Conservation (phyloP, 2,888 invertebrate species). For the Ptychoptera albimana region DNA sequence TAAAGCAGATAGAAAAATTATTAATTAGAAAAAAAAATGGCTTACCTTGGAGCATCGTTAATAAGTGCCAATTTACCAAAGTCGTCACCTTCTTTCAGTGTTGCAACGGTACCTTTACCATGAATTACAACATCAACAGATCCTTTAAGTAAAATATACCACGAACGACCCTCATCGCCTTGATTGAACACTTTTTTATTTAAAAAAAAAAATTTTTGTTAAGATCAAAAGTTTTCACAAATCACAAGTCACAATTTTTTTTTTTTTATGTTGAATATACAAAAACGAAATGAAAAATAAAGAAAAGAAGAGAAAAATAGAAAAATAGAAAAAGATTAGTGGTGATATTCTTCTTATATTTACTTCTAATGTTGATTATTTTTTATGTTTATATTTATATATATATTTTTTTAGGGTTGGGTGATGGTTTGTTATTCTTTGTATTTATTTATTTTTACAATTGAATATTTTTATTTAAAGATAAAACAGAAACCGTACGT, state of each 20-base stretch:
- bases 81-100: conserved; percentile 70
- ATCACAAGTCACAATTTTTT: not conserved
- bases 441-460: too few relatives aligned
- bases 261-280: not conserved
- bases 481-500: too few relatives aligned
- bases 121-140: conserved; percentile 73
- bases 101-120: conserved; percentile 70
- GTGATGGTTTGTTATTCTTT: too few relatives aligned
- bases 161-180: conserved; percentile 69
- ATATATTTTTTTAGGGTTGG: too few relatives aligned
- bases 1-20: not conserved
- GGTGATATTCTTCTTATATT: not conserved
- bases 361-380: not conserved
- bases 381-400: not conserved
- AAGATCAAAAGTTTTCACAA: not conserved
- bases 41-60: conserved; percentile 66
- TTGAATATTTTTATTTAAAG: too few relatives aligned
- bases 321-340: not conserved
- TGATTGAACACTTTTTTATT: conserved; percentile 59
- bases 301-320: too few relatives aligned
- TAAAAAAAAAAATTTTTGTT: too few relatives aligned
- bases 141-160: conserved; percentile 71
- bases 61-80: conserved; percentile 75
- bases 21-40: conserved; percentile 4
- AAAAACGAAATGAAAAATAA: not conserved